Percentiles rank a stretch among this genome's conserved stretches.
Conservation (phyloP, 2,113 vertebrate species). For the Garra rufa region DNA sequence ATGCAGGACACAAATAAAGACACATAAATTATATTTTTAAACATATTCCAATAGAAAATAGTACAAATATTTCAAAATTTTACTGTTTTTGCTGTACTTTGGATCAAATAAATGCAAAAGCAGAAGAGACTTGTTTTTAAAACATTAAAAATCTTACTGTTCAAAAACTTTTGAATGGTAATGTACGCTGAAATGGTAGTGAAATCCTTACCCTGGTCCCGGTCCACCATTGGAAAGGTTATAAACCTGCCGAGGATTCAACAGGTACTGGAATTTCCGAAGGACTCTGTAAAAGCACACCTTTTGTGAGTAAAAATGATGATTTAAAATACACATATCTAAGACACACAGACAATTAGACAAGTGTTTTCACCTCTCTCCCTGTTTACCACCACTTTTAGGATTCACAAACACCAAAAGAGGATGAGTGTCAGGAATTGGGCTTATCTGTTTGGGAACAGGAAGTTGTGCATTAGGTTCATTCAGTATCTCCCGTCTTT, state of each 20-base stretch:
- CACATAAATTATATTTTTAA: too few species aligned
- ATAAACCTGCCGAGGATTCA: slow-evolving; percentile 92
- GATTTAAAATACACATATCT: neutral
- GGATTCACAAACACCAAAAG: slow-evolving; percentile 92
- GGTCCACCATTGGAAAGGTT: slow-evolving; percentile 87
- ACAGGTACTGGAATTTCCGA: slow-evolving; percentile 88
- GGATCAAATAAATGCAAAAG: too few species aligned
- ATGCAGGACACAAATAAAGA: slow-evolving; percentile 1
- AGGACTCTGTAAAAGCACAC: slow-evolving; percentile 78
- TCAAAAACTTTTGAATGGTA: too few species aligned
- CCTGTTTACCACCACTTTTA: slow-evolving; percentile 93
- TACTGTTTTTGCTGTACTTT: too few species aligned
- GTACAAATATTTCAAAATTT: too few species aligned
- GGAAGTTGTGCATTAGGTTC: neutral
- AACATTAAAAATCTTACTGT: too few species aligned
- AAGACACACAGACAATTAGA: neutral
- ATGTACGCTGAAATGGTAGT: neutral
- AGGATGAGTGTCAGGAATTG: slow-evolving; percentile 81
- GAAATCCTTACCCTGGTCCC: slow-evolving; percentile 76
- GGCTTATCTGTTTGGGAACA: slow-evolving; percentile 74
- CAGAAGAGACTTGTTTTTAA: too few species aligned
- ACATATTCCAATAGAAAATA: too few species aligned
- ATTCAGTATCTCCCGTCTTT: neutral
- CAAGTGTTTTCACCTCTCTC: slow-evolving; percentile 77
- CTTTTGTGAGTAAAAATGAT: neutral